Base-by-base conservation (phyloP, 1,140 invertebrate species). In the Oreohelix idahoensis region DNA sequence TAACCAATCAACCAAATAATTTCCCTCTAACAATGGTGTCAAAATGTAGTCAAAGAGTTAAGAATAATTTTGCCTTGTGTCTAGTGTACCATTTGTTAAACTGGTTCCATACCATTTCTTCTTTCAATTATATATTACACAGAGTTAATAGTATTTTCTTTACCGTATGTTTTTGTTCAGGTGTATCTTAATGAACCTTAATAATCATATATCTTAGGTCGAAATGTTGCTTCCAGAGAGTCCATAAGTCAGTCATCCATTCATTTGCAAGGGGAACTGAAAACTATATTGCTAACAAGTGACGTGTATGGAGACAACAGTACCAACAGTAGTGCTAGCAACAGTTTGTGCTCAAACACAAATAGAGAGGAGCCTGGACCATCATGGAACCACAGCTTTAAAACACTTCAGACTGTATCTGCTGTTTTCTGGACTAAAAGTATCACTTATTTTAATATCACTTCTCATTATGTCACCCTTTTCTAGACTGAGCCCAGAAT, bases 181-280 rank as follows among this genome's bases (percentile, higher is more conserved):
- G 5, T 45, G 5, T 8, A 5, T 45, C 15, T 45, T 15, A 58
- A 11, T 58, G 15, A 11, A 4, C 20, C 20, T 58, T 15, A 58
- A 66, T 66, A 32, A 32, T 66, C 11, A 32, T 66, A 5, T 29
- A 66, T 32, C 11, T 35, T 66, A 66, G 63, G 63, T 66, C n/a
- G 63, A 11, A 66, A 66, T 66, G 63, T 66, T 29, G 63, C 29
- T 66, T 66, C 26, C n/a, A 66, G 63, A 66, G 63, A 66, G 29
- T 5, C 63, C 29, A 5, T 32, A 15, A 66, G 63, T 35, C n/a
- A 10, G n/a, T 66, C 63, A 58, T 32, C 63, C 63, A 32, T 66
- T 32, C n/a, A 32, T 32, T 32, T 66, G 29, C 63, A 66, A 4
- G 63, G 29, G 17, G 63, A 66, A 8, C 29, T 66, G 29, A 29